Percentiles rank a stretch among this genome's conserved stretches.
phyloP scores from a whole-genome alignment of 2,797 vertebrate species.

The Spinus pinus region DNA sequence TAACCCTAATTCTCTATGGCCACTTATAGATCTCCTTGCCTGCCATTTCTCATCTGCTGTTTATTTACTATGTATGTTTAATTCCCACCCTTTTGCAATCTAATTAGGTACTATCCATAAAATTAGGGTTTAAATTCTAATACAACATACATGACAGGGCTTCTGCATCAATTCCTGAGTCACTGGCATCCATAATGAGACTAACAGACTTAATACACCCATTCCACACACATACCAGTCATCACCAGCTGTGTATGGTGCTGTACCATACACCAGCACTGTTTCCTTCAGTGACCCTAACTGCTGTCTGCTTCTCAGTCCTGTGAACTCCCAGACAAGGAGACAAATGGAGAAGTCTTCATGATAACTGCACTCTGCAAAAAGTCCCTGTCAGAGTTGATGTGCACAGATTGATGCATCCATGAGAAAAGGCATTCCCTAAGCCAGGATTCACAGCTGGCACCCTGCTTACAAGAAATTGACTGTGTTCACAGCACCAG shows the following conservation, averaged over 20 bases:
- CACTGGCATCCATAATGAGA: background rate
- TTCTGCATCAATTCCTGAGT: background rate
- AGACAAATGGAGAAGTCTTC: background rate
- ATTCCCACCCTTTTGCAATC: background rate
- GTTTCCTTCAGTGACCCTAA: background rate
- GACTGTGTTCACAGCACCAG: background rate
- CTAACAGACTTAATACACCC: background rate
- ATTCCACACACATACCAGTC: background rate
- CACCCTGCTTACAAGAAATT: background rate
- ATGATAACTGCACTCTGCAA: background rate
- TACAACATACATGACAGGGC: background rate
- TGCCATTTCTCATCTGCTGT: background rate
- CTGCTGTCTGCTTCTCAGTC: background rate
- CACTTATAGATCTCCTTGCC: background rate
- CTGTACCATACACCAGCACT: background rate
- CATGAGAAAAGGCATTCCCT: background rate
- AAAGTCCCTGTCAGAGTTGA: background rate
- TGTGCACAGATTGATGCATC: background rate
- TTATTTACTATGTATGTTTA: background rate
- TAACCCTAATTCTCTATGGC: background rate
- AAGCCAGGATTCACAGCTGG: background rate
- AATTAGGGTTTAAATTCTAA: background rate
- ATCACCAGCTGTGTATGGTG: background rate
- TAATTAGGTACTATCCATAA: background rate
- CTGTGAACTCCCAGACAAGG: background rate